Evolutionary conservation across 2,888 invertebrate genomes (phyloP).

Genomic region (Sarcophaga caerulescens): DNA sequence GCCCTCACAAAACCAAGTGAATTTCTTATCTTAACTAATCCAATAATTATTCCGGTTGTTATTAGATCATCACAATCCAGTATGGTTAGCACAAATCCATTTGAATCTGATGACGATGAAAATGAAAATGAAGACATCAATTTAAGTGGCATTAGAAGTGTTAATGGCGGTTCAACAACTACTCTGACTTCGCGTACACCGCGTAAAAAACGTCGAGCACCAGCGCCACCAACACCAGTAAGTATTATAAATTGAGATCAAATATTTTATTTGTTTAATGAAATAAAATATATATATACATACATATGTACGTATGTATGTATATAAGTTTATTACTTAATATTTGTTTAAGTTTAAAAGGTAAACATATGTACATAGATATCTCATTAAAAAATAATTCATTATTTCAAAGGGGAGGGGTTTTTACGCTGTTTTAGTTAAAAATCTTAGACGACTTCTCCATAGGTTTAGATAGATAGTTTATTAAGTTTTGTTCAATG

Average conservation of each 20-base stretch:
- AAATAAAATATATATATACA: too few species aligned
- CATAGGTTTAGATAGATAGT: too few species aligned
- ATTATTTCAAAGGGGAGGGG: too few species aligned
- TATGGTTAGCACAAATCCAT: conserved; percentile 84
- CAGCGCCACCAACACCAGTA: conserved; percentile 82
- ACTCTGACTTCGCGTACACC: conserved; percentile 81
- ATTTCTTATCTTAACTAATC: not conserved
- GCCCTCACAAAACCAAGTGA: not conserved
- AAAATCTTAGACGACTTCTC: too few species aligned
- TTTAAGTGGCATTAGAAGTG: conserved; percentile 68
- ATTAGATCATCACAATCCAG: conserved; percentile 83
- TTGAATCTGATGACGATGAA: conserved; percentile 81
- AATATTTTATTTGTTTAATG: too few species aligned
- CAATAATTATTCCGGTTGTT: conserved; percentile 22
- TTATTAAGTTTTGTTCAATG: not conserved
- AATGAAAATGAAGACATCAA: conserved; percentile 70
- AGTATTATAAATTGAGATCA: conserved; percentile 18
- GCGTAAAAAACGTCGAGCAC: conserved; percentile 86
- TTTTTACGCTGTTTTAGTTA: too few species aligned
- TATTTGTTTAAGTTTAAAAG: too few species aligned
- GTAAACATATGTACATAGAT: too few species aligned
- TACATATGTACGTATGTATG: too few species aligned
- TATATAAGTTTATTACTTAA: too few species aligned
- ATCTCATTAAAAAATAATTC: too few species aligned
- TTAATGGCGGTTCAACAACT: conserved; percentile 64